Conservation (phyloP, 2,888 invertebrate genomes). For the Oxycera nigricornis region DNA sequence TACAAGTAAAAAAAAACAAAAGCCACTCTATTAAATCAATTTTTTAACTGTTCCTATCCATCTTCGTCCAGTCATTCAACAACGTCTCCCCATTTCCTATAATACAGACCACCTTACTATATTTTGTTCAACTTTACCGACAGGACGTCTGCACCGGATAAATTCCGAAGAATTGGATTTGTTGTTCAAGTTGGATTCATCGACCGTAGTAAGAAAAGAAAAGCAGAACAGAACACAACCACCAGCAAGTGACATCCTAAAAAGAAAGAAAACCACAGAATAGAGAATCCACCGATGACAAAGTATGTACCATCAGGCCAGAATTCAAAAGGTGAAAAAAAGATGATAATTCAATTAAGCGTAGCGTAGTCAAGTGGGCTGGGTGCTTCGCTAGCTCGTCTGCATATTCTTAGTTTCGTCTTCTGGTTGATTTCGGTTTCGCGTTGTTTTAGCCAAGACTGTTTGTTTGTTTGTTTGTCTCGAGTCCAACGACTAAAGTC, state of each 20-base stretch:
- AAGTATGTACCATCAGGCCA: neutral
- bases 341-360: constrained; percentile 36
- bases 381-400: neutral
- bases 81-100: no score
- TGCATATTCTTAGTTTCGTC: neutral
- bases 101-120: no score
- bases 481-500: neutral
- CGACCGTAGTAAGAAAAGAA: neutral
- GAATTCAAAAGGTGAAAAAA: constrained; percentile 33
- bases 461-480: neutral
- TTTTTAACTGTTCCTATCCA: no score
- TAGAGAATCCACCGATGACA: neutral
- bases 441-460: neutral
- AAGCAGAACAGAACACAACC: constrained; percentile 1
- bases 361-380: constrained; percentile 28
- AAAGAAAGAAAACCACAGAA: neutral
- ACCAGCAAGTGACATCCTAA: neutral
- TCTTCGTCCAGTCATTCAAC: no score
- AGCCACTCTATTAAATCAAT: no score
- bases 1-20: no score
- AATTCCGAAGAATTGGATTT: constrained; percentile 4
- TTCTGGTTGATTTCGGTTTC: neutral
- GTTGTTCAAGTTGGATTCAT: constrained; percentile 4
- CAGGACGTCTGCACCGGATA: constrained; percentile 22
- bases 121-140: constrained; percentile 14